Evolutionary conservation across 2,113 vertebrate genomes (phyloP), one percentile per base, ranked within the genome.

Genomic region (Planiliza haematocheilus): DNA sequence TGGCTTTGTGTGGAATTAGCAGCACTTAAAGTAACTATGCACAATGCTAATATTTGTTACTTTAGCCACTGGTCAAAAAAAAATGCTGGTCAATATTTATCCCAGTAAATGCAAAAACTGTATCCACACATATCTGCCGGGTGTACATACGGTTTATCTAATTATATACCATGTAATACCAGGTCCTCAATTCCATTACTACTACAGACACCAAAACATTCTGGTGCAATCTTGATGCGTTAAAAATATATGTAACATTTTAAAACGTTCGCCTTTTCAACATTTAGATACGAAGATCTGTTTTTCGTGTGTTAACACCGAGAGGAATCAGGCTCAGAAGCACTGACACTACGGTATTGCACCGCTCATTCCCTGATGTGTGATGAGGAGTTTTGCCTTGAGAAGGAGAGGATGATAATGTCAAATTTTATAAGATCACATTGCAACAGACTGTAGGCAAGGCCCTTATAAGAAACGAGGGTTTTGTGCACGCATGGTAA

Each of bases 391-490:
- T 24, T 50, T 55, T 65, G 55, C 45, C 45, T 57, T 72, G 9
- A 52, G 17, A 48, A 42, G 8, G 38, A 53, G 56, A 61, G 53
- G 10, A 43, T 16, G 53, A 74, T 63, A 20, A 58, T 51, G 64
- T 74, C 64, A 39, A 64, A 59, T 52, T 70, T 81, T 81, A 53
- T 61, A 62, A 11, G 46, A 75, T 61, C 41, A 63, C 24, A 79
- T 74, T 73, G 37, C 30, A 63, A 37, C n/a, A 67, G 41, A 62
- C 58, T 59, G 48, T 43, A 42, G 55, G 45, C 48, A 50, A 46
- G 14, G 34, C 7, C 56, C 52, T 50, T 55, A 20, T 38, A 38
- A 34, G 65, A 84, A 79, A 52, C 46, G 43, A 53, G 42, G 56
- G 46, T n/a, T 42, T 20, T 73, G n/a, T 20, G 55, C 21, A 57